Evolutionary conservation across 2,113 vertebrate genomes (phyloP).

Genomic region (Ochotona curzoniae): DNA sequence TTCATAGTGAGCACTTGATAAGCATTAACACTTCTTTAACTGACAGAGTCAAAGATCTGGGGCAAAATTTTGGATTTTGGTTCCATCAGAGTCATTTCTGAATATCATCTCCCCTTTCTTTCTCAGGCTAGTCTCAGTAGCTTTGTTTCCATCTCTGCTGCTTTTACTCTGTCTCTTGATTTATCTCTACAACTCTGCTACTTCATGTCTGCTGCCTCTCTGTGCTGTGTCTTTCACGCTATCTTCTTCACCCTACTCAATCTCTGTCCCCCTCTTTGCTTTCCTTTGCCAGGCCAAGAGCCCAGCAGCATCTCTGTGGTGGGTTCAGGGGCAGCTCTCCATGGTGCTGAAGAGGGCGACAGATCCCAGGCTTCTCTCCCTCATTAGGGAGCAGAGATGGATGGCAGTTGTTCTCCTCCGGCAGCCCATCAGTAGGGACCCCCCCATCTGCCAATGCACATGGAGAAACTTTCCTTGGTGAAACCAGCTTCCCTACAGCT

Average conservation of each 20-base stretch:
- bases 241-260: no score
- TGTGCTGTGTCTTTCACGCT: not conserved
- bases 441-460: slow-evolving; percentile 41
- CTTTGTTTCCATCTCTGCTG: not conserved
- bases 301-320: not conserved
- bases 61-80: not conserved
- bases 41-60: not conserved
- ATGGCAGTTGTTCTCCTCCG: slow-evolving; percentile 17
- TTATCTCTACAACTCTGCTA: not conserved
- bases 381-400: slow-evolving; percentile 34
- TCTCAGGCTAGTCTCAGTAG: not conserved
- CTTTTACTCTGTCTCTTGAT: not conserved
- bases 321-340: not conserved
- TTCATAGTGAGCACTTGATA: not conserved
- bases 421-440: slow-evolving; percentile 22
- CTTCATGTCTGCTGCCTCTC: not conserved
- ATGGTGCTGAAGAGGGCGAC: not conserved
- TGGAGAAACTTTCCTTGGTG: not conserved
- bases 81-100: not conserved
- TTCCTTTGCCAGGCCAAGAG: not conserved
- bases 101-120: not conserved
- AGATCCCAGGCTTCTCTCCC: not conserved
- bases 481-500: not conserved
- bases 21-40: not conserved
- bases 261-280: no score